Conservation (phyloP, 2,797 vertebrate genomes). For the Hybognathus amarus region DNA sequence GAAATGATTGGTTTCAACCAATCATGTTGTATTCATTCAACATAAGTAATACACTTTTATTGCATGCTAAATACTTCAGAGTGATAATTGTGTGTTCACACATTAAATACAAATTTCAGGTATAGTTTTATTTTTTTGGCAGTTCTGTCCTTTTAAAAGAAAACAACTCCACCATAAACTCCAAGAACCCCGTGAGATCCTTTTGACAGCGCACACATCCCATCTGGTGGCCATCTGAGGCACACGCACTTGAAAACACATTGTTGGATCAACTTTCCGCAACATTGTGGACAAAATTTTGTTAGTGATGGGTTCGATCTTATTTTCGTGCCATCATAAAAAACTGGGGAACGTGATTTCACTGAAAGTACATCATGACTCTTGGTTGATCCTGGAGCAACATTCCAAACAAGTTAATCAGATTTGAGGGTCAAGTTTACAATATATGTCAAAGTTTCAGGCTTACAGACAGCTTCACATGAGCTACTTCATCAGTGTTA, state of each 20-base stretch:
- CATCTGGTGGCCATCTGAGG: slow-evolving; percentile 69
- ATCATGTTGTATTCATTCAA: neutral
- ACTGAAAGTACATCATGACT: neutral
- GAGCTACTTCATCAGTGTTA: no score
- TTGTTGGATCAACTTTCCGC: neutral
- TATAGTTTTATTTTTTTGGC: slow-evolving; percentile 13
- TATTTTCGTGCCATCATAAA: neutral
- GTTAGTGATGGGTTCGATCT: neutral
- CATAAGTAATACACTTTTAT: no score
- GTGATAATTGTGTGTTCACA: neutral
- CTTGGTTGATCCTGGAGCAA: neutral
- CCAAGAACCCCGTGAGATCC: slow-evolving; percentile 45
- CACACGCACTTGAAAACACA: neutral
- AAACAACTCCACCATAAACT: slow-evolving; percentile 41
- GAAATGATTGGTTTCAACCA: neutral
- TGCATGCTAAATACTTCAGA: neutral
- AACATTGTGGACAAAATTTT: neutral
- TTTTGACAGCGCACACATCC: slow-evolving; percentile 39
- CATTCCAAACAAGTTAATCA: neutral
- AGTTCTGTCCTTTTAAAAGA: slow-evolving; percentile 39
- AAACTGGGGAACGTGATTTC: neutral
- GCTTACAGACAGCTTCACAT: no score
- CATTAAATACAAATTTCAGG: slow-evolving; percentile 26
- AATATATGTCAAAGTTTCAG: no score
- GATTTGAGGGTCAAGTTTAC: no score